These are phyloP conservation scores for Lasioglossum oenotherae DNA, from an alignment of 2,888 invertebrate genomes.

Conservation along the genomic window DNA sequence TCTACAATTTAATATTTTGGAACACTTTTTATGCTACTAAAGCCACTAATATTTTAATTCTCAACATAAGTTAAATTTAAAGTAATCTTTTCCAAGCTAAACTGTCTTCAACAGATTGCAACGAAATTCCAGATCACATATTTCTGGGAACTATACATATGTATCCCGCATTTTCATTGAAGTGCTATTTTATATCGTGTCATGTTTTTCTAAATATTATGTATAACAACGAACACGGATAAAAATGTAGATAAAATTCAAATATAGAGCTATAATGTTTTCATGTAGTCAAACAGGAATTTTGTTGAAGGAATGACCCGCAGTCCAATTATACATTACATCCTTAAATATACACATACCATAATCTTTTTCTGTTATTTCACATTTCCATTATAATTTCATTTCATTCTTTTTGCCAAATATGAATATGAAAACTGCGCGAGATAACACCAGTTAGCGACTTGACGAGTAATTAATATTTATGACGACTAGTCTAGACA, in stretches of 20 bases:
- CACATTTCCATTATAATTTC: neutral
- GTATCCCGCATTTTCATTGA: too few species aligned
- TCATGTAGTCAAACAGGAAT: neutral
- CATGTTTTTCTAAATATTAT: neutral
- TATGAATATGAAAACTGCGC: slow-evolving; percentile 1
- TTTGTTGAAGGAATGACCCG: neutral
- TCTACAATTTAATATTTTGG: too few species aligned
- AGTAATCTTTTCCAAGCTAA: too few species aligned
- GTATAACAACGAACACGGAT: too few species aligned
- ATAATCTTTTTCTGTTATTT: neutral
- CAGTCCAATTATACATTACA: neutral
- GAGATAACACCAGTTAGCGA: slow-evolving; percentile 17
- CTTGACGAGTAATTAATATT: slow-evolving; percentile 44
- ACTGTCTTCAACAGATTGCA: too few species aligned
- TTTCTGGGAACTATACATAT: too few species aligned
- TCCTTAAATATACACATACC: neutral
- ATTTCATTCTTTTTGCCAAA: neutral
- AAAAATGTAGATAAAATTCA: neutral
- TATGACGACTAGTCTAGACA: slow-evolving; percentile 53
- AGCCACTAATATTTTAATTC: too few species aligned
- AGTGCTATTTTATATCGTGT: too few species aligned
- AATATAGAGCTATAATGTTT: neutral
- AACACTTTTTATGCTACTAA: too few species aligned
- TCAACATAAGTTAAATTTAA: too few species aligned
- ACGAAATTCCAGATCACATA: too few species aligned